phyloP scores from a whole-genome alignment of 2,888 invertebrate species.

The Philonicus albiceps region DNA sequence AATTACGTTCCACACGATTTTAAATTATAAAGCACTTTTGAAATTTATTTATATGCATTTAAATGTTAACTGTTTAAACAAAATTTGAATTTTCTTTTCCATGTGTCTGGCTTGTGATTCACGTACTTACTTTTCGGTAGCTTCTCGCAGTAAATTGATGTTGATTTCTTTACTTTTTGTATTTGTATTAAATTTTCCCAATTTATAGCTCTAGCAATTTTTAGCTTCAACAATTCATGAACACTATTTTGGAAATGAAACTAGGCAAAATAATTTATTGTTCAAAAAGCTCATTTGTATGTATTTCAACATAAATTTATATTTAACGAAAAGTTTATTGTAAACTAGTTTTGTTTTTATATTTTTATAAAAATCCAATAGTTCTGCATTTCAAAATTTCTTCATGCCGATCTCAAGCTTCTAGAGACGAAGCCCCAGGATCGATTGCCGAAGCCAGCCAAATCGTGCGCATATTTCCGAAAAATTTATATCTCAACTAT shows the following conservation, averaged over 20 bases:
- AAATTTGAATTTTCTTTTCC: no score
- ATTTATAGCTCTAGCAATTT: no score
- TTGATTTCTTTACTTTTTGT: no score
- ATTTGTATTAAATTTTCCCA: no score
- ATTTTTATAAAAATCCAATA: constrained; percentile 2
- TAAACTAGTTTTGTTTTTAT: constrained; percentile 7
- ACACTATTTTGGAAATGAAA: background rate
- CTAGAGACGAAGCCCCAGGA: background rate
- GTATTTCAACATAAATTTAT: background rate
- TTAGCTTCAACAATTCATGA: background rate
- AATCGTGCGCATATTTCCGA: background rate
- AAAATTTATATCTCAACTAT: background rate
- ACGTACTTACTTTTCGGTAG: no score
- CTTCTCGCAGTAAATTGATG: no score
- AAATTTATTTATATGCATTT: no score
- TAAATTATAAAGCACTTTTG: no score
- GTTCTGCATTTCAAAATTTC: background rate
- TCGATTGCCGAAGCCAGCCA: background rate
- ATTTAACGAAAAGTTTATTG: constrained; percentile 22
- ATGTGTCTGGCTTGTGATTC: no score
- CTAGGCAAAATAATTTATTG: background rate
- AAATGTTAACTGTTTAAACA: no score
- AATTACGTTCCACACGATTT: no score
- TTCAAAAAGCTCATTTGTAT: background rate
- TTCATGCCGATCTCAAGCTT: background rate